phyloP scores from a whole-genome alignment of 2,888 invertebrate genomes.

The Eubasilissa splendida region DNA sequence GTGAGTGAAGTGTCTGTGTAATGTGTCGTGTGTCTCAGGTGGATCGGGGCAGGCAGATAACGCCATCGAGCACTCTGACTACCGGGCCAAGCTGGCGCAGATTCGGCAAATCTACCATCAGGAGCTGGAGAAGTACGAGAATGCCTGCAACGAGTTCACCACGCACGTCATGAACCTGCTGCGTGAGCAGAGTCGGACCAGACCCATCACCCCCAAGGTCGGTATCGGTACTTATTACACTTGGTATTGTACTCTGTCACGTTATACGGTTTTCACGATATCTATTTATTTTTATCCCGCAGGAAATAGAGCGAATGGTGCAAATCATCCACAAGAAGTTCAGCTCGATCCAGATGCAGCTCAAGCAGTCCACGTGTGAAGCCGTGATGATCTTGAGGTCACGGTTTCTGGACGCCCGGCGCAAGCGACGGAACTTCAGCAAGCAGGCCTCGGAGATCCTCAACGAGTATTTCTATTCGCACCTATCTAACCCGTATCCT shows the following conservation, averaged over 20 bases:
- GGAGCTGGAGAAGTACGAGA: conserved; percentile 99
- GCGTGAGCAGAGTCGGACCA: conserved; percentile 95
- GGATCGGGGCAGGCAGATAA: conserved; percentile 89
- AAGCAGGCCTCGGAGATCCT: conserved; percentile 99
- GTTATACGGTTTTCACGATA: neutral
- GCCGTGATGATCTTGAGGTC: conserved; percentile 99
- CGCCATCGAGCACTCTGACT: conserved; percentile 99
- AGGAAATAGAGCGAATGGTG: conserved; percentile 99
- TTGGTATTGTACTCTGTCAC: neutral
- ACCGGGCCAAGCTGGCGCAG: conserved; percentile 98
- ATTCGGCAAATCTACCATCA: conserved; percentile 99
- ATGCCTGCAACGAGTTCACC: conserved; percentile 99
- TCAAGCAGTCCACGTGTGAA: conserved; percentile 99
- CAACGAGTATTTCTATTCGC: conserved; percentile 99
- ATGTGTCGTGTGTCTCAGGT: conserved; percentile 65
- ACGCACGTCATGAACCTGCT: conserved; percentile 99
- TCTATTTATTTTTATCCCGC: conserved; percentile 32
- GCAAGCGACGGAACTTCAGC: conserved; percentile 98
- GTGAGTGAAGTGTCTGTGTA: conserved; percentile 38
- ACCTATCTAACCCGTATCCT: conserved; percentile 99
- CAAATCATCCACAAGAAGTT: conserved; percentile 99
- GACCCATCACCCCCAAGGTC: conserved; percentile 95
- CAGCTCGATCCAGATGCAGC: conserved; percentile 97
- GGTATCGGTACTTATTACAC: neutral
- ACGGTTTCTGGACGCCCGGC: conserved; percentile 83